A percentile compares a stretch with the other conserved stretches of the same genome.
phyloP scores from a whole-genome alignment of 1,140 invertebrate genomes.

The Lepidurus apus region DNA sequence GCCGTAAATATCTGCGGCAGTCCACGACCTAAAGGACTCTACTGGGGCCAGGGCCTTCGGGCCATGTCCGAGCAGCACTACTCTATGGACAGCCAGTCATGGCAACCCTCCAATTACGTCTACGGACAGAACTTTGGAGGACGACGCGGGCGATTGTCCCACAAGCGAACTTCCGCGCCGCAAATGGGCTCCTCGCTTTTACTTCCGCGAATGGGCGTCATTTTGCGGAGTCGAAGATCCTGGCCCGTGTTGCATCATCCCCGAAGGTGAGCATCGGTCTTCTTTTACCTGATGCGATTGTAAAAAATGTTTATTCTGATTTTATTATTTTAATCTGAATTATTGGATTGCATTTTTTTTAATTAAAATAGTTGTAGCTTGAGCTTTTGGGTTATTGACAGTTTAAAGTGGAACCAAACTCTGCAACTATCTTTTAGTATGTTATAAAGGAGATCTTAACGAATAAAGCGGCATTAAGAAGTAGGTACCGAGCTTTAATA shows the following conservation, averaged over 20 bases:
- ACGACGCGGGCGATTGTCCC: conserved; percentile 22
- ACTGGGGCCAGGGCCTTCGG: neutral
- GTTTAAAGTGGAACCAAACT: too few relatives aligned
- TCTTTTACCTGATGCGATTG: neutral
- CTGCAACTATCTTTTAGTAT: too few relatives aligned
- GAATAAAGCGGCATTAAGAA: too few relatives aligned
- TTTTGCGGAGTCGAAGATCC: conserved; percentile 26
- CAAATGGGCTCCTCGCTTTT: conserved; percentile 18
- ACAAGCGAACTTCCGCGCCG: conserved; percentile 29
- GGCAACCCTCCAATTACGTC: conserved; percentile 23
- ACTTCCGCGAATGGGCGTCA: conserved; percentile 22
- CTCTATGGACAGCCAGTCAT: conserved; percentile 12
- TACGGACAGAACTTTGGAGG: neutral
- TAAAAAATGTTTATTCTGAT: too few relatives aligned
- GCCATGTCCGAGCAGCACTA: conserved; percentile 12
- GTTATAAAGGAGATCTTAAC: too few relatives aligned
- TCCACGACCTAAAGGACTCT: neutral
- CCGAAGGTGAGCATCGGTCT: conserved; percentile 20
- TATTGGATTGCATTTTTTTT: too few relatives aligned
- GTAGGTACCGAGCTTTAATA: too few relatives aligned
- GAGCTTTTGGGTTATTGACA: too few relatives aligned
- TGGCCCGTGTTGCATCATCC: conserved; percentile 30
- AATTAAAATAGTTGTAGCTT: too few relatives aligned
- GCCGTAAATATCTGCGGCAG: neutral
- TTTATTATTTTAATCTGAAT: too few relatives aligned